phyloP scores from a whole-genome alignment of 53 echinoderm and acorn worm species.

The Astropecten irregularis region DNA sequence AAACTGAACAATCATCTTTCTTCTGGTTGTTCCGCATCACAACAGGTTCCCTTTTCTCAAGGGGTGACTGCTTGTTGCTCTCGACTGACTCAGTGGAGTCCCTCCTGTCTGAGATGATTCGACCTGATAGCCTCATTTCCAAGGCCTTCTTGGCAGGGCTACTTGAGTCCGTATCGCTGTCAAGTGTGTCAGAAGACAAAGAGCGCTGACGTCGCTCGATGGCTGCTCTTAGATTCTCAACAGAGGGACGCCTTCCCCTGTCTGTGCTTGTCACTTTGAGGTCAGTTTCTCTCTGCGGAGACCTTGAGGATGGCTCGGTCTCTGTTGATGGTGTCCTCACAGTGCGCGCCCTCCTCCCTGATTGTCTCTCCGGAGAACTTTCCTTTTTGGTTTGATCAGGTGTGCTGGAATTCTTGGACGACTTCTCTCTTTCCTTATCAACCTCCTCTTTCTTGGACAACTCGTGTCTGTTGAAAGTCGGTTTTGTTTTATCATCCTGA shows the following conservation, averaged over 20 bases:
- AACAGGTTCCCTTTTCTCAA: slow-evolving; percentile 55
- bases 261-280: slow-evolving; percentile 11
- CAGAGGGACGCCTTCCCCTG: slow-evolving; percentile 51
- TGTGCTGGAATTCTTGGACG: background rate
- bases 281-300: slow-evolving; percentile 23
- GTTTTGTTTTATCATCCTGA: background rate
- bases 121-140: slow-evolving; percentile 55
- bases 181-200: slow-evolving; percentile 64
- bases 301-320: background rate
- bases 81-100: slow-evolving; percentile 70
- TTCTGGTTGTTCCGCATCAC: slow-evolving; percentile 51
- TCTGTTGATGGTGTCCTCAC: slow-evolving; percentile 22
- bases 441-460: background rate
- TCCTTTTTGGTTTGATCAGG: background rate
- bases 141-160: slow-evolving; percentile 51
- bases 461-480: background rate
- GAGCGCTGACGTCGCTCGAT: slow-evolving; percentile 45
- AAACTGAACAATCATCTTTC: slow-evolving; percentile 53
- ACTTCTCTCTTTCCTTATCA: background rate
- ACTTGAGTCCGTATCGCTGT: slow-evolving; percentile 75
- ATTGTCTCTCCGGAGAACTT: slow-evolving; percentile 19
- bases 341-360: background rate
- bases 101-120: slow-evolving; percentile 52
- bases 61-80: slow-evolving; percentile 61
- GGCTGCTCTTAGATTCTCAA: slow-evolving; percentile 21